Conservation (phyloP, 2,797 vertebrate species). For the Rhynchotus rufescens region DNA sequence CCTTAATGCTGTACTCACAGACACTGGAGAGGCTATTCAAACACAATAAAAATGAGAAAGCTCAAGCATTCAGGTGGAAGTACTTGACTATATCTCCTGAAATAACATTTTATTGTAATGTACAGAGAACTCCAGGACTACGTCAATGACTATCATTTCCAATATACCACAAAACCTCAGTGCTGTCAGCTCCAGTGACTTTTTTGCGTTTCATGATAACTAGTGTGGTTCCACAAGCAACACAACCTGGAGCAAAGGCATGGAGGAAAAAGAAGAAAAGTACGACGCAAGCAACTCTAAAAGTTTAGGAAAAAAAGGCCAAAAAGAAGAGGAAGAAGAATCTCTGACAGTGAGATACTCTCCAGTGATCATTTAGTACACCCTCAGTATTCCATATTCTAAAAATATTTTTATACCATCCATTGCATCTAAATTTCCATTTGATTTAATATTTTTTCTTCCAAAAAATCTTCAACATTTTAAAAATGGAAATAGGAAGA, state of each 20-base stretch:
- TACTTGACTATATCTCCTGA: conserved; percentile 29
- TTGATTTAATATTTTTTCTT: not conserved
- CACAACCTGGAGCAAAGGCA: not conserved
- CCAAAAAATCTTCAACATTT: not conserved
- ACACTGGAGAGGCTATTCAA: conserved; percentile 36
- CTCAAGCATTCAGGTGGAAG: not conserved
- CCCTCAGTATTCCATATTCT: not conserved
- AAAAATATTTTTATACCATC: not conserved
- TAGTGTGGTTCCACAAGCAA: not conserved
- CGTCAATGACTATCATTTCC: conserved; percentile 47
- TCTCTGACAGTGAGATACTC: not conserved
- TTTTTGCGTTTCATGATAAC: not conserved
- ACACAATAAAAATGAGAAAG: conserved; percentile 57
- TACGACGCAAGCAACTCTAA: not conserved
- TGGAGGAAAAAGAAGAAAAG: not conserved
- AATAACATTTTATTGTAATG: conserved; percentile 36
- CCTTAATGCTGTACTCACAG: conserved; percentile 14
- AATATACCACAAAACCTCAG: not conserved
- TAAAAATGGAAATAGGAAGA: not conserved
- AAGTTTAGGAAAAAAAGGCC: not conserved
- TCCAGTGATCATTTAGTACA: not conserved
- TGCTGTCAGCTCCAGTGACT: not conserved
- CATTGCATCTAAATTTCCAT: not conserved
- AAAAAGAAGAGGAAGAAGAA: not conserved
- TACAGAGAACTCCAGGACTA: conserved; percentile 9